Evolutionary conservation across 30 jellyfish, hydroid and myxozoan genomes (phyloP).

Genomic region (Cassiopea andromeda): DNA sequence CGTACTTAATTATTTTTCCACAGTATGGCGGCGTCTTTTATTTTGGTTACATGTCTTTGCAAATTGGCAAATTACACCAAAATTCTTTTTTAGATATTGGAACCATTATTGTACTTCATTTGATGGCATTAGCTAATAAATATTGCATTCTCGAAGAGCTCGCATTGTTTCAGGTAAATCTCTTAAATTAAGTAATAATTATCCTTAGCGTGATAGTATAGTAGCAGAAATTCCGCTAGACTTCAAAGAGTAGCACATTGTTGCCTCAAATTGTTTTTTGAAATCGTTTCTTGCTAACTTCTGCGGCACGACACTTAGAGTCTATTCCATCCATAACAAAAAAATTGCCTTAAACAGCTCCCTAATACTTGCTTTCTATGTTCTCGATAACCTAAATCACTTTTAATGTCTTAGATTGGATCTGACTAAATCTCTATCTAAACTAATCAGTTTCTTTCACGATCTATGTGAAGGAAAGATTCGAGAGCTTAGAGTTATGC

Average conservation of each 20-base stretch:
- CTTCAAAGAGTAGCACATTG: not conserved
- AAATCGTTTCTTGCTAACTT: not conserved
- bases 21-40: not conserved
- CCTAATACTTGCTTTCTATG: no score
- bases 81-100: conserved; percentile 27
- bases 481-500: no score
- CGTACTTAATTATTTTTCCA: not conserved
- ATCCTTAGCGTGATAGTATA: not conserved
- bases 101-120: conserved; percentile 8
- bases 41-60: not conserved
- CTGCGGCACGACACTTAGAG: not conserved
- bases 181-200: not conserved
- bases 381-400: no score
- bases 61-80: not conserved
- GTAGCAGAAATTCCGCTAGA: not conserved
- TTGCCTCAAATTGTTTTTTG: not conserved
- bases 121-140: not conserved
- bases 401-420: no score
- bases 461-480: no score
- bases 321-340: not conserved
- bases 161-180: conserved; percentile 32
- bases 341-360: no score
- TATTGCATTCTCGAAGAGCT: conserved; percentile 33
- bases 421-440: no score
- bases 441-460: no score